Base-by-base conservation (phyloP, 2,113 vertebrate genomes). In the Muntiacus muntjak region DNA sequence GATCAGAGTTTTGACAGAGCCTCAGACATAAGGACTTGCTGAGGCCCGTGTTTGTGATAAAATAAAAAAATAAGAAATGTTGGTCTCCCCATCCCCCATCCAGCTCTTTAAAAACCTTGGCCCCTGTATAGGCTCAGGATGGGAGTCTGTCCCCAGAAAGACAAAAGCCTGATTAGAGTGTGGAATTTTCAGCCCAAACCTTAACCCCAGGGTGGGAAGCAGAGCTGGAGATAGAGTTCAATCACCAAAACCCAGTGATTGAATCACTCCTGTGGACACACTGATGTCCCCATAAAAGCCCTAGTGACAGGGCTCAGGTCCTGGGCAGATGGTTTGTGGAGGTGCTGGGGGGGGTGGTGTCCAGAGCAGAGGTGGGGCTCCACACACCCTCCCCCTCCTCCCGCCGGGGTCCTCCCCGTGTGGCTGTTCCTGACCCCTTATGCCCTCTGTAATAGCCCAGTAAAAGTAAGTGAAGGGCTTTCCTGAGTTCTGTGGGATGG, bases 351-450 rank as follows among this genome's bases (percentile, higher is more conserved):
- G 1, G 8, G 54, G 54, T 36, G 36, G 14, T 0, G 36, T 43
- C 82, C 36, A 57, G 4, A 33, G 25, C 15, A 9, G 23, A 25
- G 10, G 36, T 6, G 25, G n/a, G 3, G 15, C 23, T 11, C 25
- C 54, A 19, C 14, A 2, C 54, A 40, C 3, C 25, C 25, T 57
- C 1, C 1, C 8, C 25, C 1, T 25, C 25, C n/a, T 28, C 10
- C 1, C 0, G 4, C 8, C 3, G 3, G 0, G 8, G 8, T 10
- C 36, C 8, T 28, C 8, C 14, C n/a, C 0, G 0, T 16, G 15
- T 16, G 8, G 82, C 25, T 43, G 7, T 6, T 55, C 52, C 4
- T 57, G 23, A 16, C 26, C 9, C 23, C 21, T 25, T 30, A 15
- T 10, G 6, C 15, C 25, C 54, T 85, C 30, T 43, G 3, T 28